These are phyloP conservation scores for Nematolebias whitei DNA, from an alignment of 2,113 vertebrate genomes.

Conservation along the genomic window DNA sequence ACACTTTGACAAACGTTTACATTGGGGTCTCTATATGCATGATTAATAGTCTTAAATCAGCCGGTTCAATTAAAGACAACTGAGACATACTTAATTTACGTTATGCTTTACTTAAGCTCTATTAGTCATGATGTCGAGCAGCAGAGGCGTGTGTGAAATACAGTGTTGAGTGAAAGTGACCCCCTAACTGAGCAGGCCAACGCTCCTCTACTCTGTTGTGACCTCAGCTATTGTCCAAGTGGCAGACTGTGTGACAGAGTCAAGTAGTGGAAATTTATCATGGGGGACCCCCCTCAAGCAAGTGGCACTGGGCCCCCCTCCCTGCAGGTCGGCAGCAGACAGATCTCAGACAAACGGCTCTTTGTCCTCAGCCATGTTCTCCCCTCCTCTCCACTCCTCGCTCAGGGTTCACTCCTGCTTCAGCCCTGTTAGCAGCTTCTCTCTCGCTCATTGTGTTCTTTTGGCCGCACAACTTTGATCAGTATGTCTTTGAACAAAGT, in stretches of 20 bases:
- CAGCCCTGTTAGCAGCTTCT: constrained; percentile 29
- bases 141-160: constrained; percentile 32
- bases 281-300: constrained; percentile 69
- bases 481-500: constrained; percentile 50
- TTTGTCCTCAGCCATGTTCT: constrained; percentile 76
- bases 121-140: constrained; percentile 29
- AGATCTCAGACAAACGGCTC: constrained; percentile 69
- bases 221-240: constrained; percentile 77
- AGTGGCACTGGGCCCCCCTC: constrained; percentile 60
- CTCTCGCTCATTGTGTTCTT: constrained; percentile 37
- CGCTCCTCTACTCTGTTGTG: constrained; percentile 55
- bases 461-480: constrained; percentile 59
- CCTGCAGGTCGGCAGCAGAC: constrained; percentile 53
- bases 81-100: constrained; percentile 65
- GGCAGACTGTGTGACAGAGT: constrained; percentile 79
- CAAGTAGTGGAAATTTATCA: constrained; percentile 82
- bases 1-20: constrained; percentile 50
- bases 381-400: constrained; percentile 64
- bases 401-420: constrained; percentile 59
- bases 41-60: constrained; percentile 70
- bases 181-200: constrained; percentile 31
- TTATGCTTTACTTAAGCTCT: constrained; percentile 23
- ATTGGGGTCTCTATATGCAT: neutral
- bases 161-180: constrained; percentile 60
- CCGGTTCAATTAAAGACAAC: constrained; percentile 45